Percentiles rank a stretch among this genome's conserved stretches.
phyloP scores from a whole-genome alignment of 2,888 invertebrate genomes.

The Drosophila incognita region DNA sequence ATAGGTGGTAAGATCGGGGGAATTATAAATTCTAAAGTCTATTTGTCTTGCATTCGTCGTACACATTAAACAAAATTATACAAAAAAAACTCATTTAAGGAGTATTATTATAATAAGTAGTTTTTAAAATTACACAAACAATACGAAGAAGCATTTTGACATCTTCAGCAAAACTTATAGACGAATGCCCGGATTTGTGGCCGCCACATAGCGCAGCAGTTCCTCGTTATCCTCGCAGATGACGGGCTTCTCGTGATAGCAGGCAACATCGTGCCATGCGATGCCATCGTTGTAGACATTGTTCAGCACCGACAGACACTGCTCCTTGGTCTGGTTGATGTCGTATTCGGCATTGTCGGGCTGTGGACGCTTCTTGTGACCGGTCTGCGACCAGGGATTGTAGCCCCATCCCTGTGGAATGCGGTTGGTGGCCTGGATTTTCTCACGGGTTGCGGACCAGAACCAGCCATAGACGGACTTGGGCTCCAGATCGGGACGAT shows the following conservation, averaged over 20 bases:
- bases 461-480: constrained; percentile 95
- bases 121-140: constrained; percentile 80
- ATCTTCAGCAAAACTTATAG: constrained; percentile 86
- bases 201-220: constrained; percentile 92
- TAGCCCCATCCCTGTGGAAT: constrained; percentile 87
- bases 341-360: constrained; percentile 97
- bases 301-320: constrained; percentile 94
- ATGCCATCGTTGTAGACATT: constrained; percentile 97
- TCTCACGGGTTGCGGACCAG: constrained; percentile 96
- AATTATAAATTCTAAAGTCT: constrained; percentile 84
- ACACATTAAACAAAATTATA: constrained; percentile 79
- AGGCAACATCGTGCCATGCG: constrained; percentile 97
- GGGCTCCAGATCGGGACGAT: constrained; percentile 93
- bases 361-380: constrained; percentile 94
- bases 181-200: constrained; percentile 93
- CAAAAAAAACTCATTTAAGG: constrained; percentile 77
- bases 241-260: constrained; percentile 96
- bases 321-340: constrained; percentile 94
- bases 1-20: constrained; percentile 70
- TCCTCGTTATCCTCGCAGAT: constrained; percentile 96
- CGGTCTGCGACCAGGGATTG: constrained; percentile 96
- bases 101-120: constrained; percentile 80
- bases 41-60: constrained; percentile 82
- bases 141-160: constrained; percentile 55
- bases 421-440: constrained; percentile 93